Base-by-base conservation (phyloP, 2,888 invertebrate species). In the Phyllotreta cruciferae region DNA sequence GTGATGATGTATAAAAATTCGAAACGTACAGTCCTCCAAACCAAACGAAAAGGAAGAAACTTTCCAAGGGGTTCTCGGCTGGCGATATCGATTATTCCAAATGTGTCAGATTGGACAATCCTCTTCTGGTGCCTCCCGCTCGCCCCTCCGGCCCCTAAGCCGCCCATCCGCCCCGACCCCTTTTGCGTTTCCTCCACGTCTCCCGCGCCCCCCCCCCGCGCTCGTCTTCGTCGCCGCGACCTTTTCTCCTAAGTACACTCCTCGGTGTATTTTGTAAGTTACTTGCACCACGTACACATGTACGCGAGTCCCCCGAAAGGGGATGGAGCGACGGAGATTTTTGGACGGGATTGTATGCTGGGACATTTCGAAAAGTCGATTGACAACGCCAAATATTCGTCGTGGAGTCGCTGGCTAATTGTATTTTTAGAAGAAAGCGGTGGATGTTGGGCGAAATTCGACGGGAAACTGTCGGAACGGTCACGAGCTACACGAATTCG, bases 41-140 rank as follows among this genome's bases (percentile, higher is more conserved):
- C 24, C 24, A 24, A n/a, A 52, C 47, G 47, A 10, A 61, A 47
- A 37, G 47, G 49, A 50, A 50, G 50, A 63, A 64, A 56, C 55
- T 56, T 55, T 36, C 10, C 55, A 38, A 69, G 69, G 57, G 66
- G 66, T 70, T 66, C 75, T 24, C 24, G 24, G 75, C 49, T 61
- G 37, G 76, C 73, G 75, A 77, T 79, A 80, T 80, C 78, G 80
- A 79, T 80, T 79, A 80, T 79, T 79, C 77, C 77, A 72, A 74
- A 77, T 71, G 70, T 66, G 68, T 68, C 68, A 63, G 68, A 68
- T 70, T 52, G 67, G 55, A 63, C 63, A 62, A 67, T 66, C 24
- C 24, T 24, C 24, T 24, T 24, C 24, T 24, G 24, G 24, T 24
- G 24, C 64, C 67, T 60, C 62, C 58, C 10, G 6, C 11, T 36